Evolutionary conservation across 2,113 vertebrate species (phyloP).

Genomic region (Formicarius rufipectus): DNA sequence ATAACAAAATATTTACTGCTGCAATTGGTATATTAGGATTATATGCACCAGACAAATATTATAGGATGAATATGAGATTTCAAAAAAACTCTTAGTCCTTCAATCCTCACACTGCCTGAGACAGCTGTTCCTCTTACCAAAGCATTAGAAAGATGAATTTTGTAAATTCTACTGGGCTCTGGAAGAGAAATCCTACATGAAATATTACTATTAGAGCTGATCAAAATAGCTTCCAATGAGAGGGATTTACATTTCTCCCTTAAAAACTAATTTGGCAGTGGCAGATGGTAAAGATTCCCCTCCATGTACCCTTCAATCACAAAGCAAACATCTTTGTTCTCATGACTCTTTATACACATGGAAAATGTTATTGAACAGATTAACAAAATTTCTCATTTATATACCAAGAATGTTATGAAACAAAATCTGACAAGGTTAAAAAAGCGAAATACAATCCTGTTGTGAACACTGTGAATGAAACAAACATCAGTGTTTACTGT

Average conservation of each 20-base stretch:
- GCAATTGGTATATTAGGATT: background rate
- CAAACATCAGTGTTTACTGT: background rate
- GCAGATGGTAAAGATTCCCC: slow-evolving; percentile 52
- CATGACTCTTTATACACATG: background rate
- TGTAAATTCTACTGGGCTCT: slow-evolving; percentile 2
- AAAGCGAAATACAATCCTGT: background rate
- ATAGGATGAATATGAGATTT: slow-evolving; percentile 1
- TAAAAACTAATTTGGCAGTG: slow-evolving; percentile 49
- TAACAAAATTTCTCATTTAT: background rate
- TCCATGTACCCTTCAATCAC: slow-evolving; percentile 3
- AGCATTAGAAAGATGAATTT: slow-evolving; percentile 27
- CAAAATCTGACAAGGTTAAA: background rate
- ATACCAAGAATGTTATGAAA: background rate
- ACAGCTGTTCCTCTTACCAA: slow-evolving; percentile 45
- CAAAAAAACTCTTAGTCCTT: background rate
- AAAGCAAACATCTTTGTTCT: slow-evolving; percentile 12
- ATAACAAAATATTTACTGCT: slow-evolving; percentile 5
- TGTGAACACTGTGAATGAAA: background rate
- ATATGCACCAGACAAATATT: background rate
- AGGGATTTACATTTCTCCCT: slow-evolving; percentile 29
- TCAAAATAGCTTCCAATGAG: slow-evolving; percentile 38
- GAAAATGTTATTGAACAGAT: slow-evolving; percentile 17
- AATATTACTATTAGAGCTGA: slow-evolving; percentile 42
- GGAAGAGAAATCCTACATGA: slow-evolving; percentile 37
- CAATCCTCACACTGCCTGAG: background rate